Evolutionary conservation across 2,888 invertebrate genomes (phyloP).

Genomic region (Augiades crinisus): DNA sequence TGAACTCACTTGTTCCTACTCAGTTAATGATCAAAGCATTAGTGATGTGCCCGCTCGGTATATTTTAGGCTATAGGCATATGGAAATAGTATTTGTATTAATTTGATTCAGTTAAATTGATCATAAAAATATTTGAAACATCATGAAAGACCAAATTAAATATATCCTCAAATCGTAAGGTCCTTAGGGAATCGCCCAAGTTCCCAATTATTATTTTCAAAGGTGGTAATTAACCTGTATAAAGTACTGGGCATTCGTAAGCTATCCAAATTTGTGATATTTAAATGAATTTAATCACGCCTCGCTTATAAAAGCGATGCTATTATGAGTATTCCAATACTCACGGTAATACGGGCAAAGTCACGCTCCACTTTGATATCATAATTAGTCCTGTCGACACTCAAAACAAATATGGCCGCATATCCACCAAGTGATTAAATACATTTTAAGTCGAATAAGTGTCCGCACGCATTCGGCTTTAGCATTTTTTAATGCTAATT

Average conservation of each 20-base stretch:
- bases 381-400: constrained; percentile 68
- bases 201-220: constrained; percentile 76
- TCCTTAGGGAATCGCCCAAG: constrained; percentile 67
- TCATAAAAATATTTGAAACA: too few relatives aligned
- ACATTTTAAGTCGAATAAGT: too few relatives aligned
- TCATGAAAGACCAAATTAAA: constrained; percentile 20
- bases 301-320: constrained; percentile 73
- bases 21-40: too few relatives aligned
- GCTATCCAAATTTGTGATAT: constrained; percentile 78
- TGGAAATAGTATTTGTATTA: too few relatives aligned
- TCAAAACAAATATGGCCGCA: constrained; percentile 38
- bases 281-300: constrained; percentile 78
- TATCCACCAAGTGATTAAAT: too few relatives aligned
- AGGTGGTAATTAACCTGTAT: constrained; percentile 76
- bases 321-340: constrained; percentile 76
- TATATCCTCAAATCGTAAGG: constrained; percentile 52
- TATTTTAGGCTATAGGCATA: too few relatives aligned
- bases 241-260: constrained; percentile 71
- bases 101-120: constrained; percentile 10
- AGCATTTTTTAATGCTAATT: too few relatives aligned
- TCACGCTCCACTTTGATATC: constrained; percentile 68
- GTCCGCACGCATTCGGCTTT: too few relatives aligned
- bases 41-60: too few relatives aligned
- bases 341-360: constrained; percentile 76
- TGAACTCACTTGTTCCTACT: too few relatives aligned